A percentile compares a stretch with the other conserved stretches of the same genome.
These are phyloP conservation scores for Cheilosia pagana DNA, from an alignment of 2,888 invertebrate species.

Conservation along the genomic window DNA sequence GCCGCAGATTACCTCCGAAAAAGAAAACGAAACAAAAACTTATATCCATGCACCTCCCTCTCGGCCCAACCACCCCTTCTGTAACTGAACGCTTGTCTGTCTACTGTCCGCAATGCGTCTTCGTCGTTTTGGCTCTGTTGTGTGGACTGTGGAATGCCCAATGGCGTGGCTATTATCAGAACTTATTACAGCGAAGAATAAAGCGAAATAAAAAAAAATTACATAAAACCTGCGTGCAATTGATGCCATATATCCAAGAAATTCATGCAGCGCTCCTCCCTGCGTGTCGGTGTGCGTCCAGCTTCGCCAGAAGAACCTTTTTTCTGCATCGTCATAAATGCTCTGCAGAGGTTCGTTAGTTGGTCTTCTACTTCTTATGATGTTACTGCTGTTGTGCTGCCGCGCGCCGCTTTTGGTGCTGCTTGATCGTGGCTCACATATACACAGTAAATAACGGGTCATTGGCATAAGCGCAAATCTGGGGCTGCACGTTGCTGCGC, in stretches of 20 bases:
- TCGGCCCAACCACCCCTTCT: conserved; percentile 59
- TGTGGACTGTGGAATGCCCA: conserved; percentile 19
- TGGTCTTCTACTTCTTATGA: conserved; percentile 54
- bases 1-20: conserved; percentile 58
- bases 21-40: conserved; percentile 34
- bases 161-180: conserved; percentile 66
- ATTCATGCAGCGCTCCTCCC: conserved; percentile 26
- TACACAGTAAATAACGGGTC: conserved; percentile 74
- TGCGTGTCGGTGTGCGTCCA: conserved; percentile 49
- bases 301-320: conserved; percentile 36
- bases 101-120: conserved; percentile 65
- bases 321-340: conserved; percentile 45
- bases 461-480: conserved; percentile 75
- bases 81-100: conserved; percentile 69
- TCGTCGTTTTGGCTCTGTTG: conserved; percentile 31
- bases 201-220: conserved; percentile 18
- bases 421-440: conserved; percentile 57
- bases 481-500: conserved; percentile 69
- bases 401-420: conserved; percentile 27
- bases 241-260: conserved; percentile 62
- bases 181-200: conserved; percentile 65
- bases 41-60: conserved; percentile 43
- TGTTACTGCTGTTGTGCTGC: conserved; percentile 15
- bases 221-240: conserved; percentile 65
- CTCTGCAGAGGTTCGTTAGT: conserved; percentile 51